Evolutionary conservation across 1,140 invertebrate species (phyloP).

Genomic region (Tetramorium simillimum): DNA sequence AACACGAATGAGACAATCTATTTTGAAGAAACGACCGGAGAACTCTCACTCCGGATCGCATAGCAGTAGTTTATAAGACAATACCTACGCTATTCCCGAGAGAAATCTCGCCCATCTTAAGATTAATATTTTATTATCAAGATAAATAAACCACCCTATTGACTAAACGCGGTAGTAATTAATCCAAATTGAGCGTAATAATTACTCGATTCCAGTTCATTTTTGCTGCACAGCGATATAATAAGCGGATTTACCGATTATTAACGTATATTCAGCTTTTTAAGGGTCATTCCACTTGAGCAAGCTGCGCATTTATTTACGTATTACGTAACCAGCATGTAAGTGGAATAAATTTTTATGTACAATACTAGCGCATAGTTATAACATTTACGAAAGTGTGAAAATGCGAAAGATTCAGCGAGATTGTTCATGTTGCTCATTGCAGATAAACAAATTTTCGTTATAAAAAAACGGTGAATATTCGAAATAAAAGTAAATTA

Average conservation of each 20-base stretch:
- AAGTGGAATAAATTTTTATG: neutral
- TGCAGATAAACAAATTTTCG: neutral
- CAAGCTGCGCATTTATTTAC: neutral
- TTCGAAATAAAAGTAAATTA: neutral
- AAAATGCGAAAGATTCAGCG: neutral
- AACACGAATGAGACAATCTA: slow-evolving; percentile 49
- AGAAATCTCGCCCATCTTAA: neutral
- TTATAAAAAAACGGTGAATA: neutral
- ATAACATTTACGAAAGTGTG: neutral
- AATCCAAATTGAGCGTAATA: neutral
- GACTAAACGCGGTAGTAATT: neutral
- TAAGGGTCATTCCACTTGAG: neutral
- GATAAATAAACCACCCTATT: neutral
- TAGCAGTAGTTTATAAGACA: slow-evolving; percentile 16
- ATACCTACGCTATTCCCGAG: neutral
- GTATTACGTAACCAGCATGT: neutral
- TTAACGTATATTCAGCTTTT: slow-evolving; percentile 11
- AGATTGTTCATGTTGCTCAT: neutral
- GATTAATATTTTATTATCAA: slow-evolving; percentile 11
- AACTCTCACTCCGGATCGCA: slow-evolving; percentile 33
- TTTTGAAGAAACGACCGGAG: slow-evolving; percentile 32
- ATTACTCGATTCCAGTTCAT: neutral
- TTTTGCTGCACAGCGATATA: neutral
- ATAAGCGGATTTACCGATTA: neutral
- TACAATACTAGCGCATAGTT: neutral